These are phyloP conservation scores for Coregonus sp. DNA, from an alignment of 2,797 vertebrate species.

Conservation along the genomic window DNA sequence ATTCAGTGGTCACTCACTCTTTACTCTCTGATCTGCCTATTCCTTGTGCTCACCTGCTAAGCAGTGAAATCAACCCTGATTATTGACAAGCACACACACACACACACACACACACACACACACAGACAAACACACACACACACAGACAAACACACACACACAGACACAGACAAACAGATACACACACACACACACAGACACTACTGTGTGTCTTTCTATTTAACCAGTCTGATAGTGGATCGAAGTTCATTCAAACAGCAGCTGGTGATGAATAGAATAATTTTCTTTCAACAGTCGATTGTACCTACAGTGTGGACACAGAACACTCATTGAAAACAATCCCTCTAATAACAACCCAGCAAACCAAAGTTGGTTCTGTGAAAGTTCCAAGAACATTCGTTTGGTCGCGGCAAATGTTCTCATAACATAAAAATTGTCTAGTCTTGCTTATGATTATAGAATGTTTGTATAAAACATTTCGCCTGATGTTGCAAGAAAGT, in stretches of 20 bases:
- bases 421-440: too few species aligned
- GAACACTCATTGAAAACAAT: neutral
- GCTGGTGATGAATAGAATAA: neutral
- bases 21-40: neutral
- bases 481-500: too few species aligned
- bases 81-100: neutral
- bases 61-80: constrained; percentile 36
- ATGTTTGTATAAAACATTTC: too few species aligned
- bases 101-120: neutral
- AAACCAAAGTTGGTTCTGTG: too few species aligned
- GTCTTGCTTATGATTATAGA: too few species aligned
- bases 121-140: neutral
- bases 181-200: constrained; percentile 8
- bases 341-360: neutral
- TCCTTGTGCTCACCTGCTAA: constrained; percentile 22
- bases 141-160: constrained; percentile 9
- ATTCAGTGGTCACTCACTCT: constrained; percentile 22
- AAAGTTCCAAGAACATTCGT: too few species aligned
- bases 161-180: neutral
- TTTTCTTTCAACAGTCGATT: neutral
- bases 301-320: neutral
- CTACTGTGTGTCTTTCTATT: neutral
- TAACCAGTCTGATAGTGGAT: neutral
- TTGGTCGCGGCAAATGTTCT: too few species aligned
- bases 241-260: constrained; percentile 1